These are phyloP conservation scores for Danio kyathit DNA, from an alignment of 2,797 vertebrate species.

Conservation along the genomic window DNA sequence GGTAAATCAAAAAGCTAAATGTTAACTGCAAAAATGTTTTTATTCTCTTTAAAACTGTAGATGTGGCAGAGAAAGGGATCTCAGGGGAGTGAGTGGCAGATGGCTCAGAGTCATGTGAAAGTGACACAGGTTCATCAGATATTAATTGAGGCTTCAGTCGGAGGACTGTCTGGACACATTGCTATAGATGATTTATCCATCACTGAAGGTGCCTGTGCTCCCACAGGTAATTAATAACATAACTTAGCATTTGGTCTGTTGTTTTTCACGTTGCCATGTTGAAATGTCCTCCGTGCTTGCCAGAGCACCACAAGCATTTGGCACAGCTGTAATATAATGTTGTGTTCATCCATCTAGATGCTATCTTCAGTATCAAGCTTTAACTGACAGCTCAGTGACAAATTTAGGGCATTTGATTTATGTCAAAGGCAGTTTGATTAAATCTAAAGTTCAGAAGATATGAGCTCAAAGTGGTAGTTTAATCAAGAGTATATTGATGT, in stretches of 20 bases:
- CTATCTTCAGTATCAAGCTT: neutral
- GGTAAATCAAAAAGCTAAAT: neutral
- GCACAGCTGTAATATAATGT: constrained; percentile 12
- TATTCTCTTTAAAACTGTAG: constrained; percentile 60
- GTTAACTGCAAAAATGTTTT: neutral
- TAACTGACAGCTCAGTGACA: constrained; percentile 5
- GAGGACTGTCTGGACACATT: constrained; percentile 77
- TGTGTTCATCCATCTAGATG: constrained; percentile 5
- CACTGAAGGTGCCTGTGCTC: constrained; percentile 68
- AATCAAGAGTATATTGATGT: neutral
- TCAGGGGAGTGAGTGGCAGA: constrained; percentile 75
- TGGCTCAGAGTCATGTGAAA: constrained; percentile 72
- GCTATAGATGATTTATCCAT: constrained; percentile 79
- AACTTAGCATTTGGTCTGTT: constrained; percentile 20
- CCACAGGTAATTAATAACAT: constrained; percentile 69
- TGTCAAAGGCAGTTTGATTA: neutral
- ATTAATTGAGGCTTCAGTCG: constrained; percentile 76
- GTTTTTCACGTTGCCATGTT: constrained; percentile 20
- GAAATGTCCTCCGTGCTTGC: constrained; percentile 20
- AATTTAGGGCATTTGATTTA: neutral
- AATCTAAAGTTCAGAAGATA: neutral
- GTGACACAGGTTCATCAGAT: constrained; percentile 74
- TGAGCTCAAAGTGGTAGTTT: neutral
- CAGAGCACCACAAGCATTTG: constrained; percentile 14
- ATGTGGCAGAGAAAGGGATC: constrained; percentile 78